Base-by-base conservation (phyloP, 2,797 vertebrate genomes). In the Melanogrammus aeglefinus region DNA sequence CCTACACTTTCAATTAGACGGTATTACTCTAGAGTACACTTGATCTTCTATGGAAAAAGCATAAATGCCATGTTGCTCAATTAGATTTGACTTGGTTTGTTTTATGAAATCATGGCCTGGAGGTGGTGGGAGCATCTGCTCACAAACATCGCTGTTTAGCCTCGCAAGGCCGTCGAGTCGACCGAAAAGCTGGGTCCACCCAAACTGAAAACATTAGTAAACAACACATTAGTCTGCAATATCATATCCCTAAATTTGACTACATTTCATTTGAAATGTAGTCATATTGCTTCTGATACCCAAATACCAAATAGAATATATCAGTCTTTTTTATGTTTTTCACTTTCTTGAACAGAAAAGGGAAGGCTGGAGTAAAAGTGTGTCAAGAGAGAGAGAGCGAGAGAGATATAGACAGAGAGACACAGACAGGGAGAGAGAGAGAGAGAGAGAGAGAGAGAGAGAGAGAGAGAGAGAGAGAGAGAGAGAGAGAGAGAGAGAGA, bases 31-130 rank as follows among this genome's bases (percentile, higher is more conserved):
- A 77, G 84, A 88, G 80, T 76, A 80, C 76, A 84, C 79, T 90
- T 88, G 86, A 89, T 90, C 83, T 82, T 74, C 80, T 16, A 80
- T 85, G 80, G 80, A 84, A 82, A 85, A 86, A 82, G 31, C 0
- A 33, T 13, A 35, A 72, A 35, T 14, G 69, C 74, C 66, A 80
- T 82, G 79, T 82, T 81, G 72, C 85, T 82, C 87, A 88, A 85
- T 91, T 87, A 90, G 81, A 73, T 83, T 35, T 76, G 80, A 86
- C 89, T 84, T 79, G 78, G 79, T 89, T 89, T 84, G 79, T 88
- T 86, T 90, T 86, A 88, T 89, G 84, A 84, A 91, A 89, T 86
- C 47, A 81, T 81, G 13, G 84, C 88, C 88, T 57, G 57, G 69
- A 86, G 88, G 85, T 80, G 75, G 74, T 38, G 73, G 80, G 78